Evolutionary conservation across 2,113 vertebrate genomes (phyloP).

Genomic region (Xerus inauris): DNA sequence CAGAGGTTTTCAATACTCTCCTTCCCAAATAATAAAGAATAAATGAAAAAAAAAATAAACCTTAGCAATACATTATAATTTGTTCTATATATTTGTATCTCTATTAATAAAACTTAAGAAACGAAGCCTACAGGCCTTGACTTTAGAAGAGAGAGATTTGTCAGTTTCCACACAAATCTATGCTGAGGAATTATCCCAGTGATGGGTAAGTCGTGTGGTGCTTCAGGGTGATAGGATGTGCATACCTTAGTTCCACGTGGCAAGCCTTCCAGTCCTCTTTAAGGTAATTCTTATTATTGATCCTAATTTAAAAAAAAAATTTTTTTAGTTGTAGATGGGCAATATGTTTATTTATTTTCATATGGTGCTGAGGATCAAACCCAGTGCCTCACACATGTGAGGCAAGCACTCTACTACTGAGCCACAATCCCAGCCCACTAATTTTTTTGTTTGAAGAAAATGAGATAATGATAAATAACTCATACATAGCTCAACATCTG

Average conservation of each 20-base stretch:
- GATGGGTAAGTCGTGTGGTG: not conserved
- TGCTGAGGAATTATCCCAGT: not conserved
- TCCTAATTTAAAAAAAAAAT: no score
- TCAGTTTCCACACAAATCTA: not conserved
- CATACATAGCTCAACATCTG: not conserved
- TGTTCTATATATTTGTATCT: not conserved
- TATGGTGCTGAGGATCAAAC: no score
- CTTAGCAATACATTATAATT: not conserved
- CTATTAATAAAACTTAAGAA: not conserved
- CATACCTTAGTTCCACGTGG: not conserved
- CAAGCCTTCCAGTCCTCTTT: not conserved
- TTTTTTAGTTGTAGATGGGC: no score
- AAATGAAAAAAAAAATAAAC: not conserved
- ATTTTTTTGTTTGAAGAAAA: not conserved
- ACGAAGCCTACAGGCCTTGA: not conserved
- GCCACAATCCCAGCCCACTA: no score
- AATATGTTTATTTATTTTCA: no score
- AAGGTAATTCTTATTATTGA: not conserved
- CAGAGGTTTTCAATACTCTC: not conserved
- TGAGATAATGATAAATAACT: not conserved
- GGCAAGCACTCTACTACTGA: no score
- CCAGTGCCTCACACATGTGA: no score
- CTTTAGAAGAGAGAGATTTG: not conserved
- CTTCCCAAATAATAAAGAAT: not conserved
- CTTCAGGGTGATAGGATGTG: not conserved